Conservation (phyloP, 2,113 vertebrate genomes). For the Microcebus tavaratra region DNA sequence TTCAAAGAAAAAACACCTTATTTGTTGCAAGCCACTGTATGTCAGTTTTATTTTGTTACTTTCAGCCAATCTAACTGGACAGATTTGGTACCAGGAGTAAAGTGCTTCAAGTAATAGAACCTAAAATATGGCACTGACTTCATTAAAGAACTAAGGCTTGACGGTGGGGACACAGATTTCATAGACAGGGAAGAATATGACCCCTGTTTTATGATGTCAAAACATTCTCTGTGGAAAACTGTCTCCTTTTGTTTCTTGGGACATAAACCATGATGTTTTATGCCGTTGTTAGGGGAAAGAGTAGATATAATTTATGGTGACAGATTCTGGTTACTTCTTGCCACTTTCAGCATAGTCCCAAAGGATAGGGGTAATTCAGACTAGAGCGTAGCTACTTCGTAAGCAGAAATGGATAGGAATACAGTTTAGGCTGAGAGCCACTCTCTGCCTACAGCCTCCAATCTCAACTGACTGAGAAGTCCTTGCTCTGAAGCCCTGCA, state of each 20-base stretch:
- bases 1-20: not conserved
- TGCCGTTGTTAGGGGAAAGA: not conserved
- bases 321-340: conserved; percentile 11
- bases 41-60: not conserved
- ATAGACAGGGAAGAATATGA: not conserved
- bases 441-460: not conserved
- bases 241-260: conserved; percentile 54
- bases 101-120: not conserved
- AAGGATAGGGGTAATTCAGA: not conserved
- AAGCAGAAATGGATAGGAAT: not conserved
- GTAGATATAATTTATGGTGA: conserved; percentile 37
- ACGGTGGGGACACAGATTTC: not conserved
- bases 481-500: not conserved
- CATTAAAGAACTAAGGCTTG: not conserved
- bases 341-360: not conserved
- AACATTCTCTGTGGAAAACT: conserved; percentile 32
- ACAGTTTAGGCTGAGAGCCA: not conserved
- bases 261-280: conserved; percentile 40
- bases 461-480: not conserved
- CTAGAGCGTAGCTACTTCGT: not conserved
- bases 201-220: not conserved
- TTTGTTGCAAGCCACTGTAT: not conserved
- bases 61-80: not conserved
- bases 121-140: not conserved
- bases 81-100: not conserved